Base-by-base conservation (phyloP, 2,113 vertebrate species). In the Stercorarius parasiticus region DNA sequence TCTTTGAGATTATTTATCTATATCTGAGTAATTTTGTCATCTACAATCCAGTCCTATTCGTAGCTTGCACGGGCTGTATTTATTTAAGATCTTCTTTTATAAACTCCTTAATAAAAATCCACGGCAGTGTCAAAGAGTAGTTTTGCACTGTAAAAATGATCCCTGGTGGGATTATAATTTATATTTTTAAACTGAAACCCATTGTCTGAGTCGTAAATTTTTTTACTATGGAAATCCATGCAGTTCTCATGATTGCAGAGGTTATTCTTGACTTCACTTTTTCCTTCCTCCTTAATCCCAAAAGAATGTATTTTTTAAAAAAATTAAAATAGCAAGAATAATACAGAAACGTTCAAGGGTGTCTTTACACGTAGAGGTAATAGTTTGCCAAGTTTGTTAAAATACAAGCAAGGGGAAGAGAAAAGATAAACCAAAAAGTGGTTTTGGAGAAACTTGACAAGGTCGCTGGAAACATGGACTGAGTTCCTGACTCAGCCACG, bases 11-110 rank as follows among this genome's bases (percentile, higher is more conserved):
- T 45, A 71, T 87, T 78, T 80, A 30, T 90, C 83, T 90, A 21
- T 47, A 47, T 78, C 56, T 52, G 36, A 92, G 66, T 84, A 85
- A 90, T 93, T 90, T 93, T 97, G 91, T 82, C 66, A 80, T 93
- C 90, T 95, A 91, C 69, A 94, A 92, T 66, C 53, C 86, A 84
- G 36, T 94, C 72, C 71, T 91, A 92, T 90, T 88, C 93, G 82
- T 93, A 96, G 21, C 72, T 86, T 73, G 34, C 22, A 94, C 74
- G 96, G 97, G 95, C 94, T 97, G 96, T 95, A 94, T 96, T 97
- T 97, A 93, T 96, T 95, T 97, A 95, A 95, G 79, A 62, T 95
- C 97, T 95, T 82, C 88, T 91, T 93, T 95, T 96, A 95, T 79
- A 92, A 95, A 88, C 59, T 82, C 59, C 79, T 91, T 80, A 94